Base-by-base conservation (phyloP, 2,113 vertebrate species). In the Apodemus sylvaticus region DNA sequence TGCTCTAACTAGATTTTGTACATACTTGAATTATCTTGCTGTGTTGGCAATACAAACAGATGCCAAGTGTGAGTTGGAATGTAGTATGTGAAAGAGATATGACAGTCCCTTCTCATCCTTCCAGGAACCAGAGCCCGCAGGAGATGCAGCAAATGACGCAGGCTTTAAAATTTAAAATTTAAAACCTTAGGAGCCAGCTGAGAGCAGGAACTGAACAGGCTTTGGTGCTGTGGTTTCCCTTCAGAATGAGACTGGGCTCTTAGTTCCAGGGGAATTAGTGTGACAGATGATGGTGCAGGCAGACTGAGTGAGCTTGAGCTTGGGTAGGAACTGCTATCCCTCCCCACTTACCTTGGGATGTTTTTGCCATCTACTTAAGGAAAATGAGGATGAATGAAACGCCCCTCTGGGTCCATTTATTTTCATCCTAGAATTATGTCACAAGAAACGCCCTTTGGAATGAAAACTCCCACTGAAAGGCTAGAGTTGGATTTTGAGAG, bases 351-450 rank as follows among this genome's bases (percentile, higher is more conserved):
- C 16, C 76, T 70, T 70, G 16, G 34, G 3, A 55, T 90, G 78
- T 24, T 88, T 93, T 81, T 68, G 2, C 73, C 76, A 0, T 89
- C 70, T 31, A 24, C 90, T 88, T 91, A 88, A 86, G 86, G 48
- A 94, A 71, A 93, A 53, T 45, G 6, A 92, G 14, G 66, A 39
- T 39, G 64, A 81, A 88, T 73, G 77, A 85, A 31, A 45, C 13
- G 64, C 71, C 16, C 51, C n/a, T 86, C 31, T 70, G 51, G 14
- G 3, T 48, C 31, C 90, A 55, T 93, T 79, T 86, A 64, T 94
- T 96, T 91, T 85, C 48, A 94, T 88, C 86, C 24, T 39, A 85
- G 45, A 5, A 66, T 97, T 96, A 76, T 5, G 55, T 85, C 66
- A 60, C 70, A 77, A 78, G 5, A 36, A 58, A 83, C 17, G 31